Evolutionary conservation across 1,140 invertebrate species (phyloP).

Genomic region (Chymomyza costata): DNA sequence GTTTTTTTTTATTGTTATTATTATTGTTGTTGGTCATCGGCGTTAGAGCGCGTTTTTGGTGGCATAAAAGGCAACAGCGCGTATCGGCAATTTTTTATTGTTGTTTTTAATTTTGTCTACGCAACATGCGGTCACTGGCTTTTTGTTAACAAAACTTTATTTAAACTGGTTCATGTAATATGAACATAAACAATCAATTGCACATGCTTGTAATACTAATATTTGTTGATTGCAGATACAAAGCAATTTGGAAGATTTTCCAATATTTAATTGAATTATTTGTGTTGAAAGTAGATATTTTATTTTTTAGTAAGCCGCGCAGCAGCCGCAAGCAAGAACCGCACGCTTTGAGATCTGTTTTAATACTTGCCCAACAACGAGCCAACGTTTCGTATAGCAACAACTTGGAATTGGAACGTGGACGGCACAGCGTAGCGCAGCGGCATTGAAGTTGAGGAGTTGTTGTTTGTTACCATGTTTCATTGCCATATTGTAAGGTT

Average conservation of each 20-base stretch:
- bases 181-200: no score
- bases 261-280: no score
- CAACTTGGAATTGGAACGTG: conserved; percentile 34
- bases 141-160: conserved; percentile 47
- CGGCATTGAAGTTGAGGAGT: no score
- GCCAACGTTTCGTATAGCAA: no score
- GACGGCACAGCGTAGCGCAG: conserved; percentile 28
- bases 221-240: not conserved
- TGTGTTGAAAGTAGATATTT: no score
- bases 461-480: conserved; percentile 51
- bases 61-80: conserved; percentile 67
- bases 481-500: conserved; percentile 29
- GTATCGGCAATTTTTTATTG: conserved; percentile 42
- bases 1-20: conserved; percentile 9
- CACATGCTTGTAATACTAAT: no score
- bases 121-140: not conserved
- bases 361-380: conserved; percentile 53
- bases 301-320: no score
- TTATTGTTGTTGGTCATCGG: conserved; percentile 21
- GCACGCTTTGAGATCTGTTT: conserved; percentile 64
- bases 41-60: conserved; percentile 43
- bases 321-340: conserved; percentile 15
- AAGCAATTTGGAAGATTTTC: no score
- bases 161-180: no score
- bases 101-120: conserved; percentile 22